Evolutionary conservation across 2,113 vertebrate genomes (phyloP).

Genomic region (human (Homo sapiens)): DNA sequence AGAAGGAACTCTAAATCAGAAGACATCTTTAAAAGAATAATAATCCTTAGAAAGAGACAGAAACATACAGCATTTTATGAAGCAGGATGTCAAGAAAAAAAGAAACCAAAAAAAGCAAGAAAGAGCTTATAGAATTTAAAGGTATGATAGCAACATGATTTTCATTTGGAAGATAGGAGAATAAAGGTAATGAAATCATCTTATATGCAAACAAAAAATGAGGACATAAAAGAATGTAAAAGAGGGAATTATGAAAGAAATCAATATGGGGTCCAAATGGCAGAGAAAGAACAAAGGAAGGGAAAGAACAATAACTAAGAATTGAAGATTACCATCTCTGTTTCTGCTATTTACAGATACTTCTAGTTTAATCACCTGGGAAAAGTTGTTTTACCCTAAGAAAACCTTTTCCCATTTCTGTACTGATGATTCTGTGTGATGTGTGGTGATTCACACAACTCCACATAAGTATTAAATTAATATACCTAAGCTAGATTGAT

Average conservation of each 20-base stretch:
- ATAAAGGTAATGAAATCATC: not conserved
- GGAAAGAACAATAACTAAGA: not conserved
- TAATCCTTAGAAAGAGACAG: not conserved
- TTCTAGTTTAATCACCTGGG: not conserved
- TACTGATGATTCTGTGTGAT: not conserved
- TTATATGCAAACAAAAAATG: not conserved
- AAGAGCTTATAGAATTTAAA: constrained; percentile 20
- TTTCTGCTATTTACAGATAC: not conserved
- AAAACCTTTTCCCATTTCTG: not conserved
- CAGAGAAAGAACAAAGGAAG: not conserved
- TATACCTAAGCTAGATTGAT: not conserved
- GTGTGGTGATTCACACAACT: not conserved
- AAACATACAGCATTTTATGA: not conserved
- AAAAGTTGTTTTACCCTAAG: not conserved
- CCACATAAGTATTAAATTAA: not conserved
- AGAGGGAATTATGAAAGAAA: not conserved
- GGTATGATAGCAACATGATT: not conserved
- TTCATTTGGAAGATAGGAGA: not conserved
- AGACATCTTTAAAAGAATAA: not conserved
- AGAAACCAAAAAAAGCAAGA: not conserved
- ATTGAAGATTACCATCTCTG: not conserved
- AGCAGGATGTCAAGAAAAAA: not conserved
- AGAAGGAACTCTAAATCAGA: not conserved
- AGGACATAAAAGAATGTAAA: not conserved
- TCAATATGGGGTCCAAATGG: not conserved